Evolutionary conservation across 2,113 vertebrate genomes (phyloP).

Genomic region (Pseudopipra pipra): DNA sequence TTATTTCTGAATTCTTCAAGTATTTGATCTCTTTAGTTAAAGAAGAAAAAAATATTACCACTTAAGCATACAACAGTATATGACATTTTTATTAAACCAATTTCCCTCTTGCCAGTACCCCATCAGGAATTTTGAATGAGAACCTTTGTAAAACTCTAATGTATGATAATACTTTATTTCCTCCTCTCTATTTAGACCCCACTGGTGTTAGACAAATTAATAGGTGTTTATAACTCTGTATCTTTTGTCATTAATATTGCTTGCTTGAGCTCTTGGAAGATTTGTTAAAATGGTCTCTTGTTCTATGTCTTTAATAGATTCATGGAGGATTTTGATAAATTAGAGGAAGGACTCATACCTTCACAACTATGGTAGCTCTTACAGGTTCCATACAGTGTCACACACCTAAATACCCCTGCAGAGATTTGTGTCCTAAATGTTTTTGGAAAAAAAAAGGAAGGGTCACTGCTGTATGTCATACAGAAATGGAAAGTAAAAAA

Average conservation of each 20-base stretch:
- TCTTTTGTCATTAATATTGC: neutral
- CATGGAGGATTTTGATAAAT: neutral
- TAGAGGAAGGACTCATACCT: neutral
- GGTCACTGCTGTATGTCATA: neutral
- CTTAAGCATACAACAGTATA: neutral
- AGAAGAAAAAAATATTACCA: neutral
- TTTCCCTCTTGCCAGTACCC: neutral
- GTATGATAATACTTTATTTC: neutral
- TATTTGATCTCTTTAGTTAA: neutral
- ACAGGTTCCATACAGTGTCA: neutral
- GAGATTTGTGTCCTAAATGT: conserved; percentile 35
- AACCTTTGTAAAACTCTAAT: neutral
- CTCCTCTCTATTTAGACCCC: neutral
- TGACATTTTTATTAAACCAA: neutral
- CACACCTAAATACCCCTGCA: conserved; percentile 12
- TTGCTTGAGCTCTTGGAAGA: neutral
- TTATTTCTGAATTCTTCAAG: neutral
- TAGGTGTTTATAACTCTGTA: neutral
- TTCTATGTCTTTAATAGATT: neutral
- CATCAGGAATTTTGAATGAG: neutral
- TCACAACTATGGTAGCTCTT: neutral
- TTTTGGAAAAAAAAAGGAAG: neutral
- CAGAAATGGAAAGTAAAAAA: neutral
- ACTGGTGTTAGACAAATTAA: neutral
- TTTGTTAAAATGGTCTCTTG: neutral